Evolutionary conservation across 2,888 invertebrate species (phyloP).

Genomic region (Latheticus oryzae): DNA sequence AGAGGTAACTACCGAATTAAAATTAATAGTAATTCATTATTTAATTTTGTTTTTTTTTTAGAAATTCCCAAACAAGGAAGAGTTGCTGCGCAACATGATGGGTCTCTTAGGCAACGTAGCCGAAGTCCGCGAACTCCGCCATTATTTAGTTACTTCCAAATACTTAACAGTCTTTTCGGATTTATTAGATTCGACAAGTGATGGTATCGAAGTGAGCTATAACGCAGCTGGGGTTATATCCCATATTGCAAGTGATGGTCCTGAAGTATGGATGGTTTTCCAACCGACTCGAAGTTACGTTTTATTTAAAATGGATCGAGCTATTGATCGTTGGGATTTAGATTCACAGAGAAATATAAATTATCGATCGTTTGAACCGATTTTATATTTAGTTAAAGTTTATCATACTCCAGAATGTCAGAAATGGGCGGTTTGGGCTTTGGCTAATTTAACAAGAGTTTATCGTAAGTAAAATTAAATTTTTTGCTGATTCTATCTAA

Average conservation of each 20-base stretch:
- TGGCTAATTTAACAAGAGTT: constrained; percentile 94
- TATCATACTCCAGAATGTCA: constrained; percentile 92
- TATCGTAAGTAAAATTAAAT: constrained; percentile 77
- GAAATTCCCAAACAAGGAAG: constrained; percentile 90
- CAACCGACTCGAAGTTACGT: constrained; percentile 79
- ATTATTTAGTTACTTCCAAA: constrained; percentile 84
- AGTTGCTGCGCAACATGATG: constrained; percentile 97
- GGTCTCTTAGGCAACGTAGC: constrained; percentile 96
- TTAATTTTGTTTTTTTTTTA: constrained; percentile 60
- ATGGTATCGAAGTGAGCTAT: constrained; percentile 95
- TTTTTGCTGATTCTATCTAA: background rate
- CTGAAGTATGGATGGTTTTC: constrained; percentile 81
- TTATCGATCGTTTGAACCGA: constrained; percentile 96
- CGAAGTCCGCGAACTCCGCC: constrained; percentile 86
- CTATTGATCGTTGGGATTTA: constrained; percentile 91
- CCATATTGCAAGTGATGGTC: constrained; percentile 94
- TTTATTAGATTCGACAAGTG: constrained; percentile 85
- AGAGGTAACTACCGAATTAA: constrained; percentile 79
- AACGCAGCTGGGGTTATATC: constrained; percentile 96
- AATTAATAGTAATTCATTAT: background rate
- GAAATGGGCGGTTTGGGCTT: constrained; percentile 97
- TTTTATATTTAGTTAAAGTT: constrained; percentile 83
- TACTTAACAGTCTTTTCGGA: constrained; percentile 89
- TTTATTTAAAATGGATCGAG: constrained; percentile 79
- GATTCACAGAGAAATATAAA: constrained; percentile 92